Evolutionary conservation across 2,888 invertebrate genomes (phyloP), one percentile per base, ranked within the genome.

Genomic region (Eucera pruinosa): DNA sequence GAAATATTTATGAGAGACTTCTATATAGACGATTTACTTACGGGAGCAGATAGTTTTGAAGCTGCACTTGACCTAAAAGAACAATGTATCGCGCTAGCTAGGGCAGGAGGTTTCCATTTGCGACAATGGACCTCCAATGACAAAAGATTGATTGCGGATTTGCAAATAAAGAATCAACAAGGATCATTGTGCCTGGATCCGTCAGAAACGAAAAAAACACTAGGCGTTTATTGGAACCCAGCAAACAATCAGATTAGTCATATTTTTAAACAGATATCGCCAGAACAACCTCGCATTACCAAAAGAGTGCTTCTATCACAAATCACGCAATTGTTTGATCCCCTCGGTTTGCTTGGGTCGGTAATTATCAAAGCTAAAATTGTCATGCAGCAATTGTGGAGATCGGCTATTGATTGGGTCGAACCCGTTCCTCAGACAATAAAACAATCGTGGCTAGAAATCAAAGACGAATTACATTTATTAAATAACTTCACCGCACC

Each of bases 311-410:
- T 41, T 41, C 6, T 50, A 2, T 50, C 27, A 7, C 27, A 30
- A 15, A 50, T 50, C 1, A 7, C 50, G 23, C 50, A 50, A 30
- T 30, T 50, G 7, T 50, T 50, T 15, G 50, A 50, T 7, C 50
- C 27, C 1, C n/a, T 50, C 6, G 50, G 50, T 15, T 27, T 50
- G 3, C 5, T 50, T n/a, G 50, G 7, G 9, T 23, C 50, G 3
- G 30, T 50, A 2, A 50, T 50, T 27, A 15, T 50, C 15, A 5
- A 2, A n/a, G 27, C 50, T 1, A 50, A 50, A 27, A 27, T 50
- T 23, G 15, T 50, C 2, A 50, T 50, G 27, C 50, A 50, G 2
- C 4, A n/a, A 13, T 18, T 62, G 25, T 62, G 36, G 61, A 62
- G 39, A 15, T 41, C 0, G 18, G 18, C n/a, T 6, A 25, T 48